phyloP scores from a whole-genome alignment of 2,888 invertebrate genomes.

The Ichneumoninae sp. region DNA sequence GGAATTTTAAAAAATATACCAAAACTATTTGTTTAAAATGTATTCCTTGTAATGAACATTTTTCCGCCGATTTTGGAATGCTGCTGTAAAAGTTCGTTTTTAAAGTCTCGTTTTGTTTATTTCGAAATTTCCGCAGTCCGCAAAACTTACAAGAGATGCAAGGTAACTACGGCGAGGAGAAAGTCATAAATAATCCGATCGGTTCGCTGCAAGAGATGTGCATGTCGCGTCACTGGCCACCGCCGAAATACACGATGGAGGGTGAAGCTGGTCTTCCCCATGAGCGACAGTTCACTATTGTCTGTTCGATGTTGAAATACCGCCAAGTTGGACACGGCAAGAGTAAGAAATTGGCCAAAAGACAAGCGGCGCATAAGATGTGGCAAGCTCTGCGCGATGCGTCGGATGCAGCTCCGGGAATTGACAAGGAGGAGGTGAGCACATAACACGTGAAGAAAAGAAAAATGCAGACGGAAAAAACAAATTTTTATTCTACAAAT shows the following conservation, averaged over 20 bases:
- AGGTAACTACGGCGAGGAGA: conserved; percentile 88
- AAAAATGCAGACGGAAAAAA: background rate
- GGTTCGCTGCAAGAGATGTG: conserved; percentile 98
- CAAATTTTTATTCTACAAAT: background rate
- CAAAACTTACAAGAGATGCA: conserved; percentile 83
- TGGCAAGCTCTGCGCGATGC: conserved; percentile 93
- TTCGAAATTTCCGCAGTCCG: conserved; percentile 77
- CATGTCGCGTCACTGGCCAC: conserved; percentile 98
- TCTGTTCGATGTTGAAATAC: conserved; percentile 94
- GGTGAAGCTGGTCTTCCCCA: conserved; percentile 96
- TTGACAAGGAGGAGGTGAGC: conserved; percentile 90
- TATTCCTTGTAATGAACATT: background rate
- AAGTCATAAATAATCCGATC: conserved; percentile 96
- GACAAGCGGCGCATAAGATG: conserved; percentile 98
- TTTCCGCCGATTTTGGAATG: background rate
- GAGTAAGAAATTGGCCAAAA: conserved; percentile 98
- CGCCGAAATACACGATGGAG: conserved; percentile 96
- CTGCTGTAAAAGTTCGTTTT: background rate
- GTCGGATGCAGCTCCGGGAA: conserved; percentile 89
- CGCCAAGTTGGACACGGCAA: conserved; percentile 95
- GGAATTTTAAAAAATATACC: too few relatives aligned
- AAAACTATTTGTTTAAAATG: background rate
- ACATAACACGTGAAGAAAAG: background rate
- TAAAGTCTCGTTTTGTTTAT: background rate
- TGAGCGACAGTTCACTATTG: conserved; percentile 96